phyloP scores from a whole-genome alignment of 2,888 invertebrate species.

The Orchesellides sinensis region DNA sequence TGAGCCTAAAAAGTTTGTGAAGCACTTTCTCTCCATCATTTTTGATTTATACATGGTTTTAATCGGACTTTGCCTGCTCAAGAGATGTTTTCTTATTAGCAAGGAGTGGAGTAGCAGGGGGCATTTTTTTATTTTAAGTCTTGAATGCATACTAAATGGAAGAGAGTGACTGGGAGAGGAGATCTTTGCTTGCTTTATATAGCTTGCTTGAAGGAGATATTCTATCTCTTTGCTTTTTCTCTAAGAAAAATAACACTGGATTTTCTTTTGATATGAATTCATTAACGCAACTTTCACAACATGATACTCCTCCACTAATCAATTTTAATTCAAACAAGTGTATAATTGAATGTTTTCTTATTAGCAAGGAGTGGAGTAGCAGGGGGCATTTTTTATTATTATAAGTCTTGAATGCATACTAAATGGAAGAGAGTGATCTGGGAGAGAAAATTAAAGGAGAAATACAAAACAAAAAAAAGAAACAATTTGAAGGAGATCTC shows the following conservation, averaged over 20 bases:
- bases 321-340: too few species aligned
- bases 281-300: background rate
- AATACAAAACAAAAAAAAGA: slow-evolving; percentile 7
- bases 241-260: too few species aligned
- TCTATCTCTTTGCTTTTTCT: background rate
- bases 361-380: too few species aligned
- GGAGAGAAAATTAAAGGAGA: background rate
- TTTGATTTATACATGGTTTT: slow-evolving; percentile 20
- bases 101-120: background rate
- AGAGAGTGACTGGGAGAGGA: background rate
- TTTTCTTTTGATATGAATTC: slow-evolving; percentile 18
- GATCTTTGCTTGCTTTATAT: too few species aligned
- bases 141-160: slow-evolving; percentile 1
- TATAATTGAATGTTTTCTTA: too few species aligned
- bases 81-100: too few species aligned
- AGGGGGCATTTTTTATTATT: too few species aligned
- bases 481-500: background rate
- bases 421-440: background rate
- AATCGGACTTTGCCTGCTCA: too few species aligned
- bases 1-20: slow-evolving; percentile 14
- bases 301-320: too few species aligned
- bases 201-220: too few species aligned
- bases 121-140: too few species aligned
- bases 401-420: too few species aligned
- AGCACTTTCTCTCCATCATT: slow-evolving; percentile 37